Conservation (phyloP, 1,140 invertebrate genomes). For the Octopus sinensis region DNA sequence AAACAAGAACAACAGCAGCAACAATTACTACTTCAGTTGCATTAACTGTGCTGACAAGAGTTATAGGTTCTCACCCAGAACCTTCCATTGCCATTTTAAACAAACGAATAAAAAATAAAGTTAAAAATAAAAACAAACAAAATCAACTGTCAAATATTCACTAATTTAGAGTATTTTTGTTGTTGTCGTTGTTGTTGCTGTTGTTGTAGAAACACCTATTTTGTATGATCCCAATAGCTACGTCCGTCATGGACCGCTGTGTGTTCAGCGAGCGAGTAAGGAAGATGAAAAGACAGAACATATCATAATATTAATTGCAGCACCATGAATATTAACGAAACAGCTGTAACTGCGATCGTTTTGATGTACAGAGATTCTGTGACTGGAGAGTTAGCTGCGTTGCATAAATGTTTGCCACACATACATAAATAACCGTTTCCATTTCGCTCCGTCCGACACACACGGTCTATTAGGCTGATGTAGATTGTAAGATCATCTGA, state of each 20-base stretch:
- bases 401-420: slow-evolving; percentile 46
- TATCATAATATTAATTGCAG: background rate
- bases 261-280: background rate
- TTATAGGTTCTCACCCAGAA: too few relatives aligned
- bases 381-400: slow-evolving; percentile 19
- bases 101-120: too few relatives aligned
- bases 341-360: background rate
- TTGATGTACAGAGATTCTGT: background rate
- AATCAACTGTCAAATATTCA: too few relatives aligned
- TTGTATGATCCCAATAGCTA: background rate
- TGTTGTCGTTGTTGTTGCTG: too few relatives aligned
- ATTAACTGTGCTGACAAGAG: too few relatives aligned
- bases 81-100: too few relatives aligned
- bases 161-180: too few relatives aligned
- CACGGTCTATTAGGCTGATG: slow-evolving; percentile 44
- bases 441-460: slow-evolving; percentile 43
- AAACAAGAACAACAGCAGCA: too few relatives aligned
- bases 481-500: slow-evolving; percentile 39
- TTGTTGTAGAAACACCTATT: background rate
- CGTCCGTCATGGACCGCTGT: background rate
- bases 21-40: too few relatives aligned
- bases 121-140: too few relatives aligned
- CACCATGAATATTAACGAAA: background rate
- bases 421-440: slow-evolving; percentile 47
- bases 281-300: background rate